phyloP scores from a whole-genome alignment of 2,888 invertebrate species.

The Epistrophe grossulariae region DNA sequence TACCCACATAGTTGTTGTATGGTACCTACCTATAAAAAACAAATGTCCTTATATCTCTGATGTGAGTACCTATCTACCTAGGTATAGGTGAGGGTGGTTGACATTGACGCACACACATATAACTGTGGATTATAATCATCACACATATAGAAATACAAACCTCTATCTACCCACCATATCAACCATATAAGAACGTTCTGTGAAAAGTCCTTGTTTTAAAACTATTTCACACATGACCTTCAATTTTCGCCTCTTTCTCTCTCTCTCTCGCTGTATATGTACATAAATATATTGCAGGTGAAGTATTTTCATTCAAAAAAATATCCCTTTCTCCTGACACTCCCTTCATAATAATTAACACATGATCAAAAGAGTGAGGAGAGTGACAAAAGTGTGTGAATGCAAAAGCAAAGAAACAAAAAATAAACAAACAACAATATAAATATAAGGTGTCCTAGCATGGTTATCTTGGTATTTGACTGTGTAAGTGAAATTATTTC shows the following conservation, averaged over 20 bases:
- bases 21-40: no score
- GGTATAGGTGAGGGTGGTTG: conserved; percentile 20
- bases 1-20: neutral
- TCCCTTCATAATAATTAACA: conserved; percentile 6
- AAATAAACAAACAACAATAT: neutral
- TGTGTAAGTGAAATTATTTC: conserved; percentile 30
- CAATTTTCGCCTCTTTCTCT: conserved; percentile 28
- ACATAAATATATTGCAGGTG: conserved; percentile 27
- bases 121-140: conserved; percentile 15
- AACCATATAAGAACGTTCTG: neutral
- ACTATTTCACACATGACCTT: conserved; percentile 69
- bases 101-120: conserved; percentile 34
- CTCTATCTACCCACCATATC: neutral
- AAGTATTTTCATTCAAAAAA: conserved; percentile 59
- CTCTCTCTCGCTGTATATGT: neutral
- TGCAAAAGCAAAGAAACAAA: neutral
- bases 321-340: neutral
- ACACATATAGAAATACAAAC: neutral
- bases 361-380: neutral
- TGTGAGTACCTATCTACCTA: neutral
- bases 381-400: neutral
- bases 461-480: neutral
- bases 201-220: conserved; percentile 55
- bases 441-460: conserved; percentile 2
- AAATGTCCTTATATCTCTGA: neutral